Conservation (phyloP, 2,113 vertebrate genomes). For the Azemiops feae region DNA sequence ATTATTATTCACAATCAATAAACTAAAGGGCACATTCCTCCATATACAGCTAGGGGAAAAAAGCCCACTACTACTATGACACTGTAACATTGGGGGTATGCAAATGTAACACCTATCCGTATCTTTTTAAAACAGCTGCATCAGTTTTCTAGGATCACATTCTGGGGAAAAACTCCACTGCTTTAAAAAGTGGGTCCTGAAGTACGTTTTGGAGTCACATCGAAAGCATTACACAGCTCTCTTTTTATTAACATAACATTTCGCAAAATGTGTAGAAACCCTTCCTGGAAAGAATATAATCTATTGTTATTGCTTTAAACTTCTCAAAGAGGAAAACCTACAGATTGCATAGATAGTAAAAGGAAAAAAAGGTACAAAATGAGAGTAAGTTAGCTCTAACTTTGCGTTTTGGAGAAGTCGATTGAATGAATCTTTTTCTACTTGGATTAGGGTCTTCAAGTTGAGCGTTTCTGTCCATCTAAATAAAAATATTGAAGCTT, state of each 20-base stretch:
- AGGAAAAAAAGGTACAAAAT: background rate
- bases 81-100: background rate
- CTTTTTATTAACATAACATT: background rate
- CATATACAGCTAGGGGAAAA: background rate
- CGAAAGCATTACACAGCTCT: background rate
- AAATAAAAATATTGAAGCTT: background rate
- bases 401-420: background rate
- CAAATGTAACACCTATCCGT: background rate
- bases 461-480: background rate
- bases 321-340: background rate
- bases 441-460: background rate
- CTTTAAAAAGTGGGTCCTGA: background rate
- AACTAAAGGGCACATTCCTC: background rate
- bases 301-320: background rate
- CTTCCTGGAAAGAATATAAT: background rate
- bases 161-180: background rate
- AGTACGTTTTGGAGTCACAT: background rate
- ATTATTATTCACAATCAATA: background rate
- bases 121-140: background rate
- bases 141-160: background rate
- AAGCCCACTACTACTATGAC: background rate
- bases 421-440: background rate
- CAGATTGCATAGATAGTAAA: background rate
- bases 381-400: background rate
- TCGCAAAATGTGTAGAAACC: background rate